A percentile compares a stretch with the other conserved stretches of the same genome.
These are phyloP conservation scores for Theristicus caerulescens DNA, from an alignment of 2,113 vertebrate species.

Conservation along the genomic window DNA sequence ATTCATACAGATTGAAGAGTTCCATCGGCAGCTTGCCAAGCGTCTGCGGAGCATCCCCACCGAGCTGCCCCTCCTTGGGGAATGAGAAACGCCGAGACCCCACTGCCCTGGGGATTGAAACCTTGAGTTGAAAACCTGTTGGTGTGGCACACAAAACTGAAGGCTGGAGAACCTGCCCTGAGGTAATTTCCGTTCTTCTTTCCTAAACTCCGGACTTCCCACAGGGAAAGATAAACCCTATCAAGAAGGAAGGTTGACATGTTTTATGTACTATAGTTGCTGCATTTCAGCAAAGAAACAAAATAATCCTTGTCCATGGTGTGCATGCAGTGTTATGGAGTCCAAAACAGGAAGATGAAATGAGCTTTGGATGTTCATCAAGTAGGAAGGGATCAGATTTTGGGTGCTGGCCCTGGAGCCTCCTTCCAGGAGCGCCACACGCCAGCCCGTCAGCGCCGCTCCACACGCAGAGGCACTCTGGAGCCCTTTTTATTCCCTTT, in stretches of 20 bases:
- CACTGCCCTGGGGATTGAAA: accelerated
- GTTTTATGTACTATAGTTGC: accelerated
- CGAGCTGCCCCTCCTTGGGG: neutral
- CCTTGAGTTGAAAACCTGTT: accelerated
- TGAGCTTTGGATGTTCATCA: accelerated
- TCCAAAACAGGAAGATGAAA: accelerated
- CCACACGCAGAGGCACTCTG: accelerated
- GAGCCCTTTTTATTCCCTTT: neutral
- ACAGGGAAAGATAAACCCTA: neutral
- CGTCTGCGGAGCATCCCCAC: accelerated
- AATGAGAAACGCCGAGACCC: accelerated
- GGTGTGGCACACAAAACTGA: accelerated
- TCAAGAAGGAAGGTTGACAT: neutral
- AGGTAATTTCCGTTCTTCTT: neutral
- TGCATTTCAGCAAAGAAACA: neutral
- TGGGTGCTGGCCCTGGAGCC: accelerated
- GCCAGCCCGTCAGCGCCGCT: accelerated
- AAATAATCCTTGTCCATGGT: accelerated
- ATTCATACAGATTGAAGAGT: accelerated
- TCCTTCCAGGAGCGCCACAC: neutral
- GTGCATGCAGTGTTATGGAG: accelerated
- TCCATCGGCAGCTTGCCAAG: too few relatives aligned
- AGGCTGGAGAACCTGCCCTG: neutral
- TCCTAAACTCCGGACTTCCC: neutral
- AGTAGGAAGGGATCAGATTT: accelerated